A percentile compares a stretch with the other conserved stretches of the same genome.
These are phyloP conservation scores for Baronia brevicornis DNA, from an alignment of 2,888 invertebrate species.

Conservation along the genomic window DNA sequence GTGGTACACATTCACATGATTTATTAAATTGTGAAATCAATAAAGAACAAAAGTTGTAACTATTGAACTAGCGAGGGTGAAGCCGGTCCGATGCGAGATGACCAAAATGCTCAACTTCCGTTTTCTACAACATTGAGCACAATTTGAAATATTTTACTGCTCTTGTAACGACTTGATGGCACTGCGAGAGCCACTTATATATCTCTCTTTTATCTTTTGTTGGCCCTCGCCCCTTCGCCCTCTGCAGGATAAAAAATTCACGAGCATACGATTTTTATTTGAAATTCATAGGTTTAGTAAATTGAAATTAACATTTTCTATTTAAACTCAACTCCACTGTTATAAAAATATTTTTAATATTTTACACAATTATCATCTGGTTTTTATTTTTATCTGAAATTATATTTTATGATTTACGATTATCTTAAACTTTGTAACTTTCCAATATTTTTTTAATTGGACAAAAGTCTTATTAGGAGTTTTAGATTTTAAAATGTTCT, in stretches of 20 bases:
- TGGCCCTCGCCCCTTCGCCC: constrained; percentile 61
- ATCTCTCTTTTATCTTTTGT: constrained; percentile 73
- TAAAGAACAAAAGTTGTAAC: constrained; percentile 4
- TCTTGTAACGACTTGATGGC: constrained; percentile 75
- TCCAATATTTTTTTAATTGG: too few species aligned
- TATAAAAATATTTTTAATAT: too few species aligned
- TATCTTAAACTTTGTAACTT: too few species aligned
- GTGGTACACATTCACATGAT: too few species aligned
- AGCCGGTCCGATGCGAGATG: constrained; percentile 25
- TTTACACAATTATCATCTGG: too few species aligned
- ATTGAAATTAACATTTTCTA: too few species aligned
- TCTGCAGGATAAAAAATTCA: constrained; percentile 47
- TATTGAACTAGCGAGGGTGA: constrained; percentile 12
- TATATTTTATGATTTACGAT: too few species aligned
- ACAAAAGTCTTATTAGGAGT: too few species aligned
- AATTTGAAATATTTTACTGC: constrained; percentile 76
- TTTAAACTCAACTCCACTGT: too few species aligned
- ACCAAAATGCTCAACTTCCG: constrained; percentile 66
- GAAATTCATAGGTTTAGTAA: constrained; percentile 30
- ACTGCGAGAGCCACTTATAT: constrained; percentile 73
- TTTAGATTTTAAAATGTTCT: too few species aligned
- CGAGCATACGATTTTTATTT: constrained; percentile 48
- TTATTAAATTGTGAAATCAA: constrained; percentile 1
- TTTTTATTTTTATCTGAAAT: too few species aligned
- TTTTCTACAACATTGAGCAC: constrained; percentile 74